Evolutionary conservation across 2,113 vertebrate genomes (phyloP).

Genomic region (Chiloscyllium plagiosum): DNA sequence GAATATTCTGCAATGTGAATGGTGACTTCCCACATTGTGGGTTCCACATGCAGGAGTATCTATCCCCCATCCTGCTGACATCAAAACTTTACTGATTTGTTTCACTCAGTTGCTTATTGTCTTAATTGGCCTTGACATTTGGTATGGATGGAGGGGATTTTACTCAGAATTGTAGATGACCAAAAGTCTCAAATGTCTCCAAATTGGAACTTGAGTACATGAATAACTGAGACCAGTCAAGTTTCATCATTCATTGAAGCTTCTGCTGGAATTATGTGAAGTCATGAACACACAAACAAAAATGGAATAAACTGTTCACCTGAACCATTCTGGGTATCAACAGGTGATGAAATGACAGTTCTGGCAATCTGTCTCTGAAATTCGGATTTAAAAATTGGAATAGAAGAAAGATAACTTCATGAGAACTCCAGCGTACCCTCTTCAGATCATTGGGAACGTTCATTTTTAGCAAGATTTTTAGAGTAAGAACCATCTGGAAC

Average conservation of each 20-base stretch:
- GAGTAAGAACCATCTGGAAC: neutral
- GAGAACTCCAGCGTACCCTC: neutral
- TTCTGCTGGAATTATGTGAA: neutral
- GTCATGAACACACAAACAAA: neutral
- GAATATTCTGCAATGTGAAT: too few relatives aligned
- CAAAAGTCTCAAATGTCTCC: neutral
- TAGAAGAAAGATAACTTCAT: neutral
- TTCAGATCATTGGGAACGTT: neutral
- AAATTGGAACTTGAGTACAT: too few relatives aligned
- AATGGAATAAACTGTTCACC: neutral
- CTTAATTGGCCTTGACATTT: neutral
- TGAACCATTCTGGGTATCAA: neutral
- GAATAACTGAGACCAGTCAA: neutral
- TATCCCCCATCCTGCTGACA: too few relatives aligned
- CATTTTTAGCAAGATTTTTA: neutral
- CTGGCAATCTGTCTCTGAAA: neutral
- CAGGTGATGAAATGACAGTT: neutral
- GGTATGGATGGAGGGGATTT: neutral
- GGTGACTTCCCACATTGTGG: too few relatives aligned
- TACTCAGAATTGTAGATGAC: neutral
- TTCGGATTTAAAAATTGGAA: neutral
- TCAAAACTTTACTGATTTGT: too few relatives aligned
- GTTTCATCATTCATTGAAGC: neutral
- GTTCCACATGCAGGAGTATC: too few relatives aligned
- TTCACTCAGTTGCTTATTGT: too few relatives aligned